Percentiles rank a stretch among this genome's conserved stretches.
These are phyloP conservation scores for Spodoptera litura DNA, from an alignment of 1,140 invertebrate genomes.

Conservation along the genomic window DNA sequence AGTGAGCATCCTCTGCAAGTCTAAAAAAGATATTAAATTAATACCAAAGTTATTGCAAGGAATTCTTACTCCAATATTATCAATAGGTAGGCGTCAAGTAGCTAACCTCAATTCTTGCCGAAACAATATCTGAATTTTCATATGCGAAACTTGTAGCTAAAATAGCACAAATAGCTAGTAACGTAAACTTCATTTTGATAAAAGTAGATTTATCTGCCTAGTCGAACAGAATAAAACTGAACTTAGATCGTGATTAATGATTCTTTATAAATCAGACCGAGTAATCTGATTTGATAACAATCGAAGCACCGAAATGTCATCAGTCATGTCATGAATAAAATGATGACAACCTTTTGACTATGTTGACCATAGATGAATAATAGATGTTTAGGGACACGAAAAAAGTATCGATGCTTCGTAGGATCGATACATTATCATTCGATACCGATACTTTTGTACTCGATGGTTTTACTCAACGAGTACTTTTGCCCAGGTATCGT, in stretches of 20 bases:
- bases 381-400: no score
- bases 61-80: background rate
- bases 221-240: background rate
- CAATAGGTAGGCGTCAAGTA: background rate
- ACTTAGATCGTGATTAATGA: background rate
- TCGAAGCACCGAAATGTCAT: background rate
- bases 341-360: no score
- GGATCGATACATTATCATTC: no score
- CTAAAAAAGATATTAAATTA: constrained; percentile 83
- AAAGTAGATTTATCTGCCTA: background rate
- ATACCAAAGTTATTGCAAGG: background rate
- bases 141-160: constrained; percentile 55
- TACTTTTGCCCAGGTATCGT: no score
- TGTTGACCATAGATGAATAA: no score
- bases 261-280: background rate
- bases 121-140: constrained; percentile 70
- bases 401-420: no score
- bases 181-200: constrained; percentile 20
- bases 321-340: no score
- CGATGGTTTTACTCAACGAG: no score
- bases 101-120: constrained; percentile 78
- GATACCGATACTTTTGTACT: no score
- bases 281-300: no score
- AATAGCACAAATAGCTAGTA: constrained; percentile 45
- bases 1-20: constrained; percentile 92